These are phyloP conservation scores for Temnopleurus reevesii DNA, from an alignment of 53 echinoderm and acorn worm species.

Conservation along the genomic window DNA sequence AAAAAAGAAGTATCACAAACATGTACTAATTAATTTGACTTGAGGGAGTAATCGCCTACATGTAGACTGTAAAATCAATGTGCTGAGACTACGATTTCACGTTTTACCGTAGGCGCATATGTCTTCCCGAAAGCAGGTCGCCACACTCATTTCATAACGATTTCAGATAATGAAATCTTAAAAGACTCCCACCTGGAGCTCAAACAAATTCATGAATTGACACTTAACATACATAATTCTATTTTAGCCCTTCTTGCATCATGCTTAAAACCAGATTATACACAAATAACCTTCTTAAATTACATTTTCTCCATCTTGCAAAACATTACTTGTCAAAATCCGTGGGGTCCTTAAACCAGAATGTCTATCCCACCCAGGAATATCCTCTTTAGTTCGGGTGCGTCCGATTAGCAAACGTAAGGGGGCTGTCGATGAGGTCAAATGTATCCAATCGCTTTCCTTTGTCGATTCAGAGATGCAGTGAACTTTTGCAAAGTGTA, in stretches of 20 bases:
- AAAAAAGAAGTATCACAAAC: no score
- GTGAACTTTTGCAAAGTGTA: slow-evolving; percentile 51
- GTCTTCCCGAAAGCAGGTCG: no score
- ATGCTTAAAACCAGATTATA: not conserved
- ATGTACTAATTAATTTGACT: no score
- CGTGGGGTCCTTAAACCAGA: not conserved
- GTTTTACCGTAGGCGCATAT: no score
- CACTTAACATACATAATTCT: not conserved
- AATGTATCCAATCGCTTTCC: slow-evolving; percentile 22
- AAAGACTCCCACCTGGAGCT: not conserved
- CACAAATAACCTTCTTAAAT: not conserved
- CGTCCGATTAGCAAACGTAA: slow-evolving; percentile 12
- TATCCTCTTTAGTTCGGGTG: not conserved
- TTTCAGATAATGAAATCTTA: not conserved
- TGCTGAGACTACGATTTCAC: no score
- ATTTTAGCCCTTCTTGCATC: not conserved
- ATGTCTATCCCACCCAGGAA: not conserved
- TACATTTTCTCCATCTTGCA: not conserved
- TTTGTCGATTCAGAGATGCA: not conserved
- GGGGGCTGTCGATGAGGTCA: not conserved
- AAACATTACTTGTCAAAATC: not conserved
- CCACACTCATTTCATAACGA: no score
- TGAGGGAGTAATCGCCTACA: no score
- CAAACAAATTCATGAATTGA: not conserved
- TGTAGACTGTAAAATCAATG: no score